These are phyloP conservation scores for Polia nebulosa DNA, from an alignment of 2,888 invertebrate species.

Conservation along the genomic window DNA sequence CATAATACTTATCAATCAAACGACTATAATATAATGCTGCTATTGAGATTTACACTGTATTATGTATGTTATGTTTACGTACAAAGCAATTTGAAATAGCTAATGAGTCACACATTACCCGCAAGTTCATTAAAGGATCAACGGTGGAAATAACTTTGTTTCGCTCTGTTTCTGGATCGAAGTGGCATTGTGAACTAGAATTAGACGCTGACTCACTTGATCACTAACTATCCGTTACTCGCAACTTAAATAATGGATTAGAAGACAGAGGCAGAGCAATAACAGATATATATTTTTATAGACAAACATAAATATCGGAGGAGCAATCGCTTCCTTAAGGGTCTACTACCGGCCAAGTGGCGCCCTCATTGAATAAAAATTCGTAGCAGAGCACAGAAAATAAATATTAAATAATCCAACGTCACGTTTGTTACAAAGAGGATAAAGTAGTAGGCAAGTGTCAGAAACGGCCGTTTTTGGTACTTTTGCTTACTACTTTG, in stretches of 20 bases:
- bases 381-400: no score
- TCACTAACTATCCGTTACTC: slow-evolving; percentile 37
- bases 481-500: no score
- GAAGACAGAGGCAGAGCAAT: slow-evolving; percentile 28
- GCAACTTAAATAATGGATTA: slow-evolving; percentile 46
- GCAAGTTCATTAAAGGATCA: slow-evolving; percentile 74
- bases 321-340: slow-evolving; percentile 73
- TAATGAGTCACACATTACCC: slow-evolving; percentile 79
- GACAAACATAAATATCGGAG: slow-evolving; percentile 66
- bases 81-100: slow-evolving; percentile 82
- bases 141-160: slow-evolving; percentile 76
- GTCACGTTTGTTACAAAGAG: no score
- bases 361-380: no score
- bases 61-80: slow-evolving; percentile 63
- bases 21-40: slow-evolving; percentile 11
- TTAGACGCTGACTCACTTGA: slow-evolving; percentile 74
- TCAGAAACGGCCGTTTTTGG: no score
- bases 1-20: slow-evolving; percentile 12
- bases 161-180: slow-evolving; percentile 75
- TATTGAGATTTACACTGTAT: slow-evolving; percentile 7
- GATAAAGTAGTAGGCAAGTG: no score
- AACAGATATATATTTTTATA: slow-evolving; percentile 27
- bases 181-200: slow-evolving; percentile 71
- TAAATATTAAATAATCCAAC: no score
- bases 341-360: no score